phyloP scores from a whole-genome alignment of 2,113 vertebrate genomes.

The Vanacampus margaritifer region DNA sequence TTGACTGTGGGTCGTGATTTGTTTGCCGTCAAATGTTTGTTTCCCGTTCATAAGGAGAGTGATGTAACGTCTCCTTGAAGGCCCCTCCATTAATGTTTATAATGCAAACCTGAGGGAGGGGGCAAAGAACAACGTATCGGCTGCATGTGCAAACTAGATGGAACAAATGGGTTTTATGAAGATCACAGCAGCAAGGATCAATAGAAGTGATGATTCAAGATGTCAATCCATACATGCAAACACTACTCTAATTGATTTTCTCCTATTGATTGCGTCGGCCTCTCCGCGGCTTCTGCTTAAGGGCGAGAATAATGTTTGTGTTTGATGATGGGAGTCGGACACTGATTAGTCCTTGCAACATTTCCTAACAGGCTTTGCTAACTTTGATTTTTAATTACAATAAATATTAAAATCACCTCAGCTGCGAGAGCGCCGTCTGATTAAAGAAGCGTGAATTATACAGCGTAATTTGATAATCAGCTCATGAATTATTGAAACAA shows the following conservation, averaged over 20 bases:
- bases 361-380: constrained; percentile 52
- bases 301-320: constrained; percentile 48
- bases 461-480: constrained; percentile 54
- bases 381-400: constrained; percentile 61
- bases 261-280: constrained; percentile 56
- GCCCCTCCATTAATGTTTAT: constrained; percentile 23
- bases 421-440: constrained; percentile 31
- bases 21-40: background rate
- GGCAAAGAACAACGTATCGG: constrained; percentile 62
- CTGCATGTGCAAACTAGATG: constrained; percentile 61
- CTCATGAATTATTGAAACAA: constrained; percentile 58
- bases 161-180: constrained; percentile 68
- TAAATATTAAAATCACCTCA: constrained; percentile 60
- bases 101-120: constrained; percentile 38
- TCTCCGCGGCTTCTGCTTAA: constrained; percentile 49
- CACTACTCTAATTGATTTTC: constrained; percentile 72
- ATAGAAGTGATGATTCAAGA: constrained; percentile 67
- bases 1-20: constrained; percentile 6
- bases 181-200: constrained; percentile 62
- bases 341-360: constrained; percentile 48
- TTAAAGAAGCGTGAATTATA: constrained; percentile 51
- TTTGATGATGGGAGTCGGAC: constrained; percentile 56
- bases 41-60: background rate
- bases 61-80: constrained; percentile 23
- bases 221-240: constrained; percentile 73